These are phyloP conservation scores for Fukomys damarensis DNA, from an alignment of 2,113 vertebrate genomes.

Conservation along the genomic window DNA sequence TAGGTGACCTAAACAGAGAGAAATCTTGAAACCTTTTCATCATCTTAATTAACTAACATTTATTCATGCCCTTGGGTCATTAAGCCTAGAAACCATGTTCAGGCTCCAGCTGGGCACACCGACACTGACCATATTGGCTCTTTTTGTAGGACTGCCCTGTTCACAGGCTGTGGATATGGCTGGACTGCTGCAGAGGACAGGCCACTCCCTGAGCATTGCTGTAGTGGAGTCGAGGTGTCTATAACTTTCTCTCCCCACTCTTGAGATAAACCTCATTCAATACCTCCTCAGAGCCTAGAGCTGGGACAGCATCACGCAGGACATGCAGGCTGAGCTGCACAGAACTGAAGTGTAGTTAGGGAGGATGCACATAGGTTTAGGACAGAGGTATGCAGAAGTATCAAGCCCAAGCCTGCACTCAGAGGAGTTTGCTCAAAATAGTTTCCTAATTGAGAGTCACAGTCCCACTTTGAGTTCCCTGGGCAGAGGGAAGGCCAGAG, in stretches of 20 bases:
- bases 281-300: background rate
- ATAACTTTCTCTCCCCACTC: background rate
- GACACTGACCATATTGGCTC: background rate
- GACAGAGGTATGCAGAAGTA: accelerated
- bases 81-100: background rate
- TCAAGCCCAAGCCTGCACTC: background rate
- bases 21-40: no score
- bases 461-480: background rate
- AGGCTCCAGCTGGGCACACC: background rate
- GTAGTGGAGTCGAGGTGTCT: background rate
- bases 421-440: background rate
- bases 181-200: background rate
- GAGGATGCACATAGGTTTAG: no score
- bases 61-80: accelerated
- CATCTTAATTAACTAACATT: background rate
- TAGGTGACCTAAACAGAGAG: background rate
- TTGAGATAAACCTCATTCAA: background rate
- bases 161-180: background rate
- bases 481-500: accelerated
- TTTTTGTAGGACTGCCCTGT: no score
- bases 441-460: background rate
- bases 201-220: no score
- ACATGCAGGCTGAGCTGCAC: background rate
- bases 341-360: background rate
- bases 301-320: background rate